Conservation (phyloP, 2,797 vertebrate genomes). For the Pristis pectinata region DNA sequence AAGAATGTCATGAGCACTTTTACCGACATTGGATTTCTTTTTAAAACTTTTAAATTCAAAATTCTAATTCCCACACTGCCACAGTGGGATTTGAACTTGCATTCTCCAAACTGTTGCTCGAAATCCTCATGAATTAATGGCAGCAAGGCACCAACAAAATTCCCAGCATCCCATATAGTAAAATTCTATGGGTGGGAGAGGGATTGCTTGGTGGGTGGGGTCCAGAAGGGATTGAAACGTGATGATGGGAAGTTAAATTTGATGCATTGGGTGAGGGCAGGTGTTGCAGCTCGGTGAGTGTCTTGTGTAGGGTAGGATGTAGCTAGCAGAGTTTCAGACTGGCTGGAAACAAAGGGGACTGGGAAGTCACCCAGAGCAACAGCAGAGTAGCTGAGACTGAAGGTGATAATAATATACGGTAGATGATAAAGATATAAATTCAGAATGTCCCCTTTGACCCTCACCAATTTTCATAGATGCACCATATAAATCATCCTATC, state of each 20-base stretch:
- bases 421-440: too few relatives aligned
- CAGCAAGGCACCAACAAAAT: neutral
- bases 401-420: neutral
- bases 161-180: neutral
- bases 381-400: neutral
- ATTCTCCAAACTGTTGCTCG: neutral
- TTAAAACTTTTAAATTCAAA: neutral
- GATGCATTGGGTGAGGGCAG: neutral
- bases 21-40: neutral
- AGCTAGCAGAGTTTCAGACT: neutral
- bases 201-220: too few relatives aligned
- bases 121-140: neutral
- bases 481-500: too few relatives aligned
- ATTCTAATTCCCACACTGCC: neutral
- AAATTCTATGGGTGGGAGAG: too few relatives aligned
- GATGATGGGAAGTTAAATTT: neutral
- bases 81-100: neutral
- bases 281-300: neutral
- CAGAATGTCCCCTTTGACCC: too few relatives aligned
- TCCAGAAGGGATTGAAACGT: neutral
- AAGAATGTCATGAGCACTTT: neutral
- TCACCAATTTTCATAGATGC: too few relatives aligned
- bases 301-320: neutral
- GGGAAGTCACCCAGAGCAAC: neutral
- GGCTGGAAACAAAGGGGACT: neutral